Conservation (phyloP, 2,888 invertebrate species). For the Cheilosia variabilis region DNA sequence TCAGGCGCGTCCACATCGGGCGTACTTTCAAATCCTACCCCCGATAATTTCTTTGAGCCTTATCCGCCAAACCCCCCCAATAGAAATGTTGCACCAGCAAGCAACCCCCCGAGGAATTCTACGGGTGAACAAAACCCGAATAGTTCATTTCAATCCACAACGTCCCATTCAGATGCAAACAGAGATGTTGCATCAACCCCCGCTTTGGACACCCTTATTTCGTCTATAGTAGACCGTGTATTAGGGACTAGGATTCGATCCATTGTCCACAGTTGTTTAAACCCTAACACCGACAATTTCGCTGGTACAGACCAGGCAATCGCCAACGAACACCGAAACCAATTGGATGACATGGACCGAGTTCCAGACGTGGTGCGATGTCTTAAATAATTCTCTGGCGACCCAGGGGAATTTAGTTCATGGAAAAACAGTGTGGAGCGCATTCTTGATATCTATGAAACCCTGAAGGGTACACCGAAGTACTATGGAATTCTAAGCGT, state of each 20-base stretch:
- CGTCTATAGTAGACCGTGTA: slow-evolving; percentile 20
- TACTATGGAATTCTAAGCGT: not conserved
- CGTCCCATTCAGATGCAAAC: slow-evolving; percentile 18
- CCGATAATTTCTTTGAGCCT: not conserved
- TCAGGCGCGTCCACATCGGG: not conserved
- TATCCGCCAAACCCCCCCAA: not conserved
- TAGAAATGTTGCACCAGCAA: too few relatives aligned
- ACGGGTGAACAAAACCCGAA: not conserved
- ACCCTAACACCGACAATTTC: too few relatives aligned
- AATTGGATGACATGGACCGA: too few relatives aligned
- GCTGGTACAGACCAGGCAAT: too few relatives aligned
- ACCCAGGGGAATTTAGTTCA: not conserved
- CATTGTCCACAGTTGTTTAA: too few relatives aligned
- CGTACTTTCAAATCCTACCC: not conserved
- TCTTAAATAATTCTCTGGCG: too few relatives aligned
- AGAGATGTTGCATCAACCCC: slow-evolving; percentile 10
- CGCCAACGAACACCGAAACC: too few relatives aligned
- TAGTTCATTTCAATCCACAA: slow-evolving; percentile 8
- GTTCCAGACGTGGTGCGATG: too few relatives aligned
- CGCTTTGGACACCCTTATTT: slow-evolving; percentile 10
- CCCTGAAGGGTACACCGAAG: not conserved
- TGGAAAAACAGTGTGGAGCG: too few relatives aligned
- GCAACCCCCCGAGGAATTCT: not conserved
- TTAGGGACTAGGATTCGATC: not conserved
- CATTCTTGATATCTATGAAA: not conserved